Conservation (phyloP, 2,888 invertebrate genomes). For the Deroplatys truncata region DNA sequence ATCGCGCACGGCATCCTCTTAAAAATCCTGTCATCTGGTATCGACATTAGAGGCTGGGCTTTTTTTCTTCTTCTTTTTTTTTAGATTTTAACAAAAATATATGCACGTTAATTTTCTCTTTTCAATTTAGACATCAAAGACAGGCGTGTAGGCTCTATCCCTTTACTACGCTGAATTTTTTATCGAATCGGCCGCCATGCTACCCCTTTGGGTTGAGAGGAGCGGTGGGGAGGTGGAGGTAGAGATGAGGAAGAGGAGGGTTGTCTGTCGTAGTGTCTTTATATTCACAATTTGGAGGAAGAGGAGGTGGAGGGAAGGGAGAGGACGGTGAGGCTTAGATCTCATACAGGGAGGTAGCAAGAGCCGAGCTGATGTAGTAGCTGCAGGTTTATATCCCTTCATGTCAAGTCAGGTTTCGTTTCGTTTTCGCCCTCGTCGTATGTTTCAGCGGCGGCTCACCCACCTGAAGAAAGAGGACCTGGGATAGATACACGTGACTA, state of each 20-base stretch:
- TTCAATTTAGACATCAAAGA: slow-evolving; percentile 18
- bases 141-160: slow-evolving; percentile 16
- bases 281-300: slow-evolving; percentile 16
- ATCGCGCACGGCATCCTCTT: background rate
- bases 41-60: slow-evolving; percentile 10
- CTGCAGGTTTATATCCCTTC: slow-evolving; percentile 17
- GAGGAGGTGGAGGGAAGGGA: background rate
- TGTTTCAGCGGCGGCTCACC: background rate
- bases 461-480: background rate
- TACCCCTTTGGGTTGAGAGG: slow-evolving; percentile 3
- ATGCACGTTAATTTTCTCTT: slow-evolving; percentile 16
- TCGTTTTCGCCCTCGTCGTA: background rate
- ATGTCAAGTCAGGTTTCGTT: slow-evolving; percentile 19
- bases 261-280: slow-evolving; percentile 18
- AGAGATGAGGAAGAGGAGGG: background rate
- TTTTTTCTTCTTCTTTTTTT: background rate
- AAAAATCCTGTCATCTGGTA: slow-evolving; percentile 4
- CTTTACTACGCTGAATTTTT: slow-evolving; percentile 16
- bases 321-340: slow-evolving; percentile 8
- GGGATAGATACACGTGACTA: background rate
- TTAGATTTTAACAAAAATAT: slow-evolving; percentile 19
- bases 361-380: slow-evolving; percentile 13
- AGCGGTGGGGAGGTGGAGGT: background rate
- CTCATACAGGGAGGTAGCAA: slow-evolving; percentile 2
- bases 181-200: slow-evolving; percentile 16